Evolutionary conservation across 2,888 invertebrate genomes (phyloP).

Genomic region (Troglohyphantes excavatus): DNA sequence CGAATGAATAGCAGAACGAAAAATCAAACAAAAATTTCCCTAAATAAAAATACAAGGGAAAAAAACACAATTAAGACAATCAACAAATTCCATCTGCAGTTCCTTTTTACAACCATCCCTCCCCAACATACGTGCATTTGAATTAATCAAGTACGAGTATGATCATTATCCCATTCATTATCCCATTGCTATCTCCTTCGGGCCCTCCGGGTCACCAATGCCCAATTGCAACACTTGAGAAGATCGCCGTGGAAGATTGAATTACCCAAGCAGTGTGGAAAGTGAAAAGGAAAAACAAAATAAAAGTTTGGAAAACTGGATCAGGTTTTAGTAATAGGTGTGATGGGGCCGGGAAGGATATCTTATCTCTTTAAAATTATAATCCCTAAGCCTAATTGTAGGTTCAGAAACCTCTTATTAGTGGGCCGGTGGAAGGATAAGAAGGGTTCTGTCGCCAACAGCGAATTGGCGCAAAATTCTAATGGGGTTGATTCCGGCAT

Average conservation of each 20-base stretch:
- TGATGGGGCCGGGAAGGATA: not conserved
- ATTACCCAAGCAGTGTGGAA: slow-evolving; percentile 47
- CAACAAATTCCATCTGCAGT: not conserved
- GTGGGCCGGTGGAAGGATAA: slow-evolving; percentile 18
- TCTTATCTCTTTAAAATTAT: slow-evolving; percentile 63
- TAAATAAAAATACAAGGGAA: too few species aligned
- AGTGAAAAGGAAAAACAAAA: slow-evolving; percentile 22
- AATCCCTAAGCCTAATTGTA: slow-evolving; percentile 50
- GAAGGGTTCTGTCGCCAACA: slow-evolving; percentile 15
- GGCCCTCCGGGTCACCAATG: not conserved
- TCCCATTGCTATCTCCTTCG: not conserved
- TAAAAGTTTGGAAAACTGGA: slow-evolving; percentile 13
- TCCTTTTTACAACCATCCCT: not conserved
- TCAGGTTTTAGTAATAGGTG: slow-evolving; percentile 37
- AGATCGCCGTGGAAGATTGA: slow-evolving; percentile 44
- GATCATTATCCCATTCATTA: slow-evolving; percentile 4
- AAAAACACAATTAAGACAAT: too few species aligned
- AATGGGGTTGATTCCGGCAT: not conserved
- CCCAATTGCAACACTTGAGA: slow-evolving; percentile 21
- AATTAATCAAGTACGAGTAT: slow-evolving; percentile 22
- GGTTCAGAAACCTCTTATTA: slow-evolving; percentile 48
- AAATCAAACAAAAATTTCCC: too few species aligned
- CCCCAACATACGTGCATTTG: not conserved
- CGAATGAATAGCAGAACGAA: too few species aligned
- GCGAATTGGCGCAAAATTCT: not conserved